phyloP scores from a whole-genome alignment of 1,140 invertebrate species.

The Solenopsis fugax region DNA sequence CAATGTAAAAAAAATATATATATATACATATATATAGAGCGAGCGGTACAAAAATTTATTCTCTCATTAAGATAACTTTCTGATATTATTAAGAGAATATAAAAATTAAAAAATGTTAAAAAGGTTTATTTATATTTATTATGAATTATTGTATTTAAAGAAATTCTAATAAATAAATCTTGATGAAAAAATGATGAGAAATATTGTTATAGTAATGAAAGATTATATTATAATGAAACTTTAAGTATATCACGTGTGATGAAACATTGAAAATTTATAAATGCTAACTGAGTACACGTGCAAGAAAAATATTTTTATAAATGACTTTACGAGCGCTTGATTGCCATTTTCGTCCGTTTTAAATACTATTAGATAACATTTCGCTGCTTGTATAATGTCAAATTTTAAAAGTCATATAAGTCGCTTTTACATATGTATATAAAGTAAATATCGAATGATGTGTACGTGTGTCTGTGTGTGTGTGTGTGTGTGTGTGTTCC shows the following conservation, averaged over 20 bases:
- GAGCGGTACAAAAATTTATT: not conserved
- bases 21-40: no score
- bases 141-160: conserved; percentile 13
- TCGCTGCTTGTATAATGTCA: not conserved
- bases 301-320: not conserved
- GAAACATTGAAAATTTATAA: conserved; percentile 26
- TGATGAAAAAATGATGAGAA: not conserved
- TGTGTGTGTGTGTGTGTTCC: no score
- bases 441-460: no score
- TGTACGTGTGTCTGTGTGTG: no score
- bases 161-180: not conserved
- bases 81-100: not conserved
- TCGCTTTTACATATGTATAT: no score
- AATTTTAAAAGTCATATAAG: not conserved
- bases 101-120: not conserved
- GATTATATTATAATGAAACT: conserved; percentile 5
- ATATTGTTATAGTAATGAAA: not conserved
- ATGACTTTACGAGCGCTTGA: not conserved
- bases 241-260: not conserved
- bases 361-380: not conserved
- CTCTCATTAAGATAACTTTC: not conserved
- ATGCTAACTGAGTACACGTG: not conserved
- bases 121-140: conserved; percentile 6
- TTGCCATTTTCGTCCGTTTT: not conserved
- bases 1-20: not conserved